A percentile compares a stretch with the other conserved stretches of the same genome.
phyloP scores from a whole-genome alignment of 2,797 vertebrate genomes.

The Chloroceryle inda region DNA sequence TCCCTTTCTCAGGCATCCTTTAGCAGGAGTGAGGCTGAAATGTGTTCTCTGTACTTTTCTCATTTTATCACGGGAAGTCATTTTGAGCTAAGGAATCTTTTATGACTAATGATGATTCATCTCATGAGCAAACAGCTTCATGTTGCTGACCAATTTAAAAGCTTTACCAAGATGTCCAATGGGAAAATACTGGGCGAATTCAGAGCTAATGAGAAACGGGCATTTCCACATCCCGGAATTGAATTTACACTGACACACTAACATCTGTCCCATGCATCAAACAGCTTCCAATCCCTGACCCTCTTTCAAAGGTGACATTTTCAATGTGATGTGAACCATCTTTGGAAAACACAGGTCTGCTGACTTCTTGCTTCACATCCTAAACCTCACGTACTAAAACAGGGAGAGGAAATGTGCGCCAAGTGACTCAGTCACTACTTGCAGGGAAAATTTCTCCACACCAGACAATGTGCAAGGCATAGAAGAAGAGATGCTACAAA shows the following conservation, averaged over 20 bases:
- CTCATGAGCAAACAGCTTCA: conserved; percentile 27
- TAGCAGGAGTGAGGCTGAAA: neutral
- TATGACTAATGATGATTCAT: conserved; percentile 63
- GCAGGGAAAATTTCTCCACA: neutral
- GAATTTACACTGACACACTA: neutral
- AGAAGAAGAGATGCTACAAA: neutral
- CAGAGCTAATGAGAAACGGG: neutral
- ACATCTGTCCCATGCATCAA: neutral
- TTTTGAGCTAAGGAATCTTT: neutral
- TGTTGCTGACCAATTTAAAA: neutral
- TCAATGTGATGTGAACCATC: rapidly evolving
- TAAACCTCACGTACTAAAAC: neutral
- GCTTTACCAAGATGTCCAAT: neutral
- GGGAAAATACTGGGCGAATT: neutral
- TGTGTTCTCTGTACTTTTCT: neutral
- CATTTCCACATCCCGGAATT: neutral
- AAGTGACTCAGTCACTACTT: neutral
- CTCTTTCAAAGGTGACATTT: neutral
- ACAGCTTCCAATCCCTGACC: neutral
- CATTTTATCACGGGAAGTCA: neutral
- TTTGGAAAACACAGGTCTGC: neutral
- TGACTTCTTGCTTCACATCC: neutral
- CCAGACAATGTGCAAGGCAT: neutral
- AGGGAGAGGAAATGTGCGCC: neutral
- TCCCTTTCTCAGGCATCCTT: neutral